A percentile compares a stretch with the other conserved stretches of the same genome.
phyloP scores from a whole-genome alignment of 2,888 invertebrate species.

The Odontocerum albicorne region DNA sequence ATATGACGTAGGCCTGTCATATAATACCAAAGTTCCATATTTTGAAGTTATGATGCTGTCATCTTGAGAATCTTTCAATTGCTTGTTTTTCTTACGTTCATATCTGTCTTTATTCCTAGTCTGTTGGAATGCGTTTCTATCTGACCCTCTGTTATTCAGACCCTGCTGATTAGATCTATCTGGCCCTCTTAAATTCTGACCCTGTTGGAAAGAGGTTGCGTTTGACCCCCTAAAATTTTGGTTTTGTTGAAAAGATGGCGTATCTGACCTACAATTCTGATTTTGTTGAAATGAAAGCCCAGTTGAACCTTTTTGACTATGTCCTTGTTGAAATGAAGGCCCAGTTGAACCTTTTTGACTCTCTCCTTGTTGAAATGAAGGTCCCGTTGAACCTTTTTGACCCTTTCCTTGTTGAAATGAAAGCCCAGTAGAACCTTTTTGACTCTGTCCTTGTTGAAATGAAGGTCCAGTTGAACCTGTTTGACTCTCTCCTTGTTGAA shows the following conservation, averaged over 20 bases:
- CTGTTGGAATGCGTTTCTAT: too few species aligned
- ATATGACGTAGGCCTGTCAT: conserved; percentile 15
- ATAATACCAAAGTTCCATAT: conserved; percentile 30
- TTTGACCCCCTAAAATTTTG: too few species aligned
- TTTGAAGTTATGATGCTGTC: conserved; percentile 5
- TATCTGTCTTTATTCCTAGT: too few species aligned
- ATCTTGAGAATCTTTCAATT: background rate
- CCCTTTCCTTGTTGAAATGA: background rate
- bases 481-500: too few species aligned
- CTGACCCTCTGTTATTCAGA: too few species aligned
- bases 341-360: background rate
- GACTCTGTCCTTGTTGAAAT: too few species aligned
- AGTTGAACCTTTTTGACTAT: background rate
- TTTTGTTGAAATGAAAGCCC: background rate
- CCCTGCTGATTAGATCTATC: too few species aligned
- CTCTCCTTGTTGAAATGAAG: background rate
- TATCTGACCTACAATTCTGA: too few species aligned
- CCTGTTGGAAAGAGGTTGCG: too few species aligned
- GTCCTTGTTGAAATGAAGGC: background rate
- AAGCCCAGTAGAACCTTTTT: background rate
- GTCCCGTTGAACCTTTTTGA: background rate
- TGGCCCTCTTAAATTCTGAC: too few species aligned
- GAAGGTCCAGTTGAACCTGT: too few species aligned
- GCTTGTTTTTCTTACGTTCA: background rate
- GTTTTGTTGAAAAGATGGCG: too few species aligned